These are phyloP conservation scores for Xestobium rufovillosum DNA, from an alignment of 2,888 invertebrate genomes.

Conservation along the genomic window DNA sequence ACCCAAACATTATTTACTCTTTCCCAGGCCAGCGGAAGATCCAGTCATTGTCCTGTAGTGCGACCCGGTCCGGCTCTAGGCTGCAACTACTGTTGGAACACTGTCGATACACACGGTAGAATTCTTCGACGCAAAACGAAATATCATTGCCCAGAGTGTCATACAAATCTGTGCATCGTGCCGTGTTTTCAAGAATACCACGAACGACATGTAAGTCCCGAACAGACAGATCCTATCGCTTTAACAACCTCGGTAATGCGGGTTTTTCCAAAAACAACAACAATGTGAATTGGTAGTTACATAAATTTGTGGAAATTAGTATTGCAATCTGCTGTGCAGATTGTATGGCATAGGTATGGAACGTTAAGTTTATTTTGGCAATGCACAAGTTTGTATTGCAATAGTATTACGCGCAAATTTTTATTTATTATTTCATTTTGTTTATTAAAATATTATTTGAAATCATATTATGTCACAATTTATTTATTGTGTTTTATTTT, in stretches of 20 bases:
- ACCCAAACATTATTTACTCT: background rate
- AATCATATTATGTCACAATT: too few species aligned
- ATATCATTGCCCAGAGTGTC: constrained; percentile 85
- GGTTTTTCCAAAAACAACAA: constrained; percentile 43
- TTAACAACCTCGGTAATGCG: constrained; percentile 37
- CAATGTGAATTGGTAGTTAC: constrained; percentile 34
- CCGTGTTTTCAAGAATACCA: constrained; percentile 85
- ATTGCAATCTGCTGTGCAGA: too few species aligned
- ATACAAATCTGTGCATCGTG: constrained; percentile 81
- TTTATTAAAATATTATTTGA: too few species aligned
- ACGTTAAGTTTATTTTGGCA: too few species aligned
- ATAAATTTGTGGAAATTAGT: constrained; percentile 3
- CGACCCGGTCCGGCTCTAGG: constrained; percentile 77
- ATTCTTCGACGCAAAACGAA: constrained; percentile 80
- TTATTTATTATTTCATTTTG: too few species aligned
- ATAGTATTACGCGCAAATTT: too few species aligned
- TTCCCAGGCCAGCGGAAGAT: constrained; percentile 47
- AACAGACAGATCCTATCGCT: constrained; percentile 35
- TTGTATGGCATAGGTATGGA: too few species aligned
- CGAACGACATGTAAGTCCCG: constrained; percentile 48
- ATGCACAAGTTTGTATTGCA: too few species aligned
- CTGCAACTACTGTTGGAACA: constrained; percentile 89
- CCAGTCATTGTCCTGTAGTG: constrained; percentile 77
- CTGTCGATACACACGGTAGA: constrained; percentile 73
- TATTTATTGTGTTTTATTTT: too few species aligned